These are phyloP conservation scores for Paramormyrops kingsleyae DNA, from an alignment of 2,113 vertebrate species.

Conservation along the genomic window DNA sequence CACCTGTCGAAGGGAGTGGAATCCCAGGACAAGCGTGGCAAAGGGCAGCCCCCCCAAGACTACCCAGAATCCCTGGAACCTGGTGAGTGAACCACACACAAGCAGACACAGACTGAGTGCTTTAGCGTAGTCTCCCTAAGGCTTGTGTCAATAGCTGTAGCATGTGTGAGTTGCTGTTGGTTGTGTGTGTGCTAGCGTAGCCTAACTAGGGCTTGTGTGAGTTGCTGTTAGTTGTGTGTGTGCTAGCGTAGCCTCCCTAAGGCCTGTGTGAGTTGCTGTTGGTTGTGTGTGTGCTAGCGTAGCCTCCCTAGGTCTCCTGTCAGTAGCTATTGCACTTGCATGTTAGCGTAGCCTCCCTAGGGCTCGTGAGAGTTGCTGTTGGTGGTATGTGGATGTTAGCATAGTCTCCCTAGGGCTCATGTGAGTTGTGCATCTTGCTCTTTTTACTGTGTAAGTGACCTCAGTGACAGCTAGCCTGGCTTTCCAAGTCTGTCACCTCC, in stretches of 20 bases:
- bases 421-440: neutral
- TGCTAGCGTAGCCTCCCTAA: neutral
- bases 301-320: neutral
- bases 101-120: neutral
- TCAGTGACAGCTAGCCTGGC: neutral
- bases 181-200: neutral
- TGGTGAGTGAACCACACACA: constrained; percentile 55
- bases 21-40: constrained; percentile 65
- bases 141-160: neutral
- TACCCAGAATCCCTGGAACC: constrained; percentile 76
- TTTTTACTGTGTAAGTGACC: neutral
- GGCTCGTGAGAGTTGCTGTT: neutral
- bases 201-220: neutral
- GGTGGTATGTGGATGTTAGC: neutral
- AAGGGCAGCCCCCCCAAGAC: constrained; percentile 70
- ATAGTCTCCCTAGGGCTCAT: neutral
- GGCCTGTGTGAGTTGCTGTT: neutral
- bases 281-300: neutral
- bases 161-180: neutral
- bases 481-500: neutral
- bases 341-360: neutral
- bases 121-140: neutral
- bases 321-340: no score
- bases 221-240: neutral
- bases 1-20: constrained; percentile 68